Base-by-base conservation (phyloP, 37 sponge, comb jelly and placozoan genomes). In the Halichondria panicea region DNA sequence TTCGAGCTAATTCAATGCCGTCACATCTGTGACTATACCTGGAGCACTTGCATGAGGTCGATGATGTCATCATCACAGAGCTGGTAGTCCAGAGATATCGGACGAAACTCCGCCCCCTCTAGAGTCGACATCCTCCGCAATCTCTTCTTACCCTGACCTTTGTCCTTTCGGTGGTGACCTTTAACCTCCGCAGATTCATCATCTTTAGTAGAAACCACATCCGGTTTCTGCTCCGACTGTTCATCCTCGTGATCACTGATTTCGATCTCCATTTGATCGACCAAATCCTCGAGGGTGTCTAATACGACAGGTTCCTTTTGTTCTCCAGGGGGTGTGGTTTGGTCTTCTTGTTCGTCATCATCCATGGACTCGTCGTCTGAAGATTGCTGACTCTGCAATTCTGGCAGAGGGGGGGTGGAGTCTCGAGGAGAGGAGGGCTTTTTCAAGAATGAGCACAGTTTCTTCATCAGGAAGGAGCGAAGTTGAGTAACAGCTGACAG, bases 261-360 rank as follows among this genome's bases (percentile, higher is more conserved):
- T 76, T 87, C 81, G 21, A 87, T 87, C 70, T 87, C 87, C 87
- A 87, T 87, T 55, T 87, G 87, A 34, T 80, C 87, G 32, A 87
- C 81, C 19, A 87, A 70, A 46, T 85, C 79, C 59, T 73, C 68
- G 22, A 72, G 55, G 11, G 72, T 72, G 7, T 66, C 78, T 6
- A 68, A 27, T n/a, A n/a, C n/a, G 12, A 30, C 34, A 43, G 55
- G 33, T n/a, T n/a, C n/a, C 9, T 7, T 27, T 7, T 27, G 8
- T 55, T 3, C 56, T 7, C 8, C 9, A 27, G 56, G 3, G 56
- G 22, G 25, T 7, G 9, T n/a, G 25, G 8, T 27, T 27, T 55
- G 22, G 8, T 21, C 19, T 45, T n/a, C 43, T n/a, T n/a, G n/a
- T n/a, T n/a, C n/a, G 4, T 3, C 56, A 9, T 55, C 72, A 24